Evolutionary conservation across 1,140 invertebrate species (phyloP).

Genomic region (Pogonomyrmex barbatus): DNA sequence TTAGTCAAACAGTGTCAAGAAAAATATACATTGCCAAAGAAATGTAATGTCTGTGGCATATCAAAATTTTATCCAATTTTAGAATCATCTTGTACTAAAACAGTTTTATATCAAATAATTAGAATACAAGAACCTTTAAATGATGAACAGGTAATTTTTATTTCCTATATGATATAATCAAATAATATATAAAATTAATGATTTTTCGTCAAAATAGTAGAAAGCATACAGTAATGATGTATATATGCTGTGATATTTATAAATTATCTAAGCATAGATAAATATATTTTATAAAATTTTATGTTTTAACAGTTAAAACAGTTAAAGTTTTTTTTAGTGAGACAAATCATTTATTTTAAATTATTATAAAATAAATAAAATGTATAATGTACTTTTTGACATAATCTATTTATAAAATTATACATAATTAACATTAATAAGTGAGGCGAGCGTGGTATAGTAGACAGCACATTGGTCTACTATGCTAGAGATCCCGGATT

Average conservation of each 20-base stretch:
- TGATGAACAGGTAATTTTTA: constrained; percentile 87
- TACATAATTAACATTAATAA: not conserved
- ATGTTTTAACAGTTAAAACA: constrained; percentile 35
- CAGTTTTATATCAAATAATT: constrained; percentile 92
- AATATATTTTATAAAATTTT: not conserved
- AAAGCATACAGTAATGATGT: not conserved
- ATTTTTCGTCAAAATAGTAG: not conserved
- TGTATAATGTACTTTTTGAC: not conserved
- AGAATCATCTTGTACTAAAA: constrained; percentile 90
- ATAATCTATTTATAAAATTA: constrained; percentile 1
- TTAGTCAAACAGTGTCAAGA: constrained; percentile 80
- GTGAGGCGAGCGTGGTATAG: too few species aligned
- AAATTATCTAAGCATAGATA: not conserved
- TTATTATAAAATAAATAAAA: not conserved
- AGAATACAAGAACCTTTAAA: constrained; percentile 91
- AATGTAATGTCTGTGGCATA: constrained; percentile 90
- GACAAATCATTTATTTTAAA: constrained; percentile 17
- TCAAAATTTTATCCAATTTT: constrained; percentile 90
- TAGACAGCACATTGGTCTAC: too few species aligned
- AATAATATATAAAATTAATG: constrained; percentile 42
- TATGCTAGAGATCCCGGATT: too few species aligned
- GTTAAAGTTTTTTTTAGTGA: not conserved
- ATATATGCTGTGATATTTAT: constrained; percentile 39
- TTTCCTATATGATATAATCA: constrained; percentile 39
- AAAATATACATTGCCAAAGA: constrained; percentile 81